A percentile compares a stretch with the other conserved stretches of the same genome.
Conservation (phyloP, 2,888 invertebrate genomes). For the Tromatobia lineatoria region DNA sequence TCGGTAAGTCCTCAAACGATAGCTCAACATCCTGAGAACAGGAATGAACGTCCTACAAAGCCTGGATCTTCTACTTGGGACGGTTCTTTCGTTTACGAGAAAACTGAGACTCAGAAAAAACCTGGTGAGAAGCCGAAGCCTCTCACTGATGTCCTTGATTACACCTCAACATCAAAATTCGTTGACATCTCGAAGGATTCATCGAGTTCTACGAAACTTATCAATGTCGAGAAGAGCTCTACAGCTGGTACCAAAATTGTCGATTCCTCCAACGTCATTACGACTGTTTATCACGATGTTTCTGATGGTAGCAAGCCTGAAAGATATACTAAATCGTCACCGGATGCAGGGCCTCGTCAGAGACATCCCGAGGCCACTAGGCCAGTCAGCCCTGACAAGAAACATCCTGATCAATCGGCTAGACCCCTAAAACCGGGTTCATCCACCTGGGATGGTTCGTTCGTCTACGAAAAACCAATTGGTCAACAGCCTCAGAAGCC, state of each 20-base stretch:
- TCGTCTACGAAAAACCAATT: conserved; percentile 75
- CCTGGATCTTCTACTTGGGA: conserved; percentile 75
- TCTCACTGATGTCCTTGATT: conserved; percentile 51
- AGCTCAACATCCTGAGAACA: conserved; percentile 60
- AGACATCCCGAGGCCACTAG: conserved; percentile 50
- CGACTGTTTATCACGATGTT: conserved; percentile 51
- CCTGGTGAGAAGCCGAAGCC: conserved; percentile 54
- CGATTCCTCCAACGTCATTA: conserved; percentile 63
- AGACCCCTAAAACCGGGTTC: conserved; percentile 77
- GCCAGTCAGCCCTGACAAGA: conserved; percentile 53
- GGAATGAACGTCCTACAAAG: conserved; percentile 67
- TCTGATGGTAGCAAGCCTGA: conserved; percentile 72
- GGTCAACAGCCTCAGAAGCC: conserved; percentile 63
- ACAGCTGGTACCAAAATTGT: conserved; percentile 48
- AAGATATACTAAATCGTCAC: conserved; percentile 69
- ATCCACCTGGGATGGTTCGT: conserved; percentile 79
- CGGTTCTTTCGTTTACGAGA: conserved; percentile 76
- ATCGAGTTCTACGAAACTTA: conserved; percentile 47
- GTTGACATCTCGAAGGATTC: conserved; percentile 43
- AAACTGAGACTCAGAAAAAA: conserved; percentile 64
- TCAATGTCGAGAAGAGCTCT: conserved; percentile 54
- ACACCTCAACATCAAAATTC: neutral
- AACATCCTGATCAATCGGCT: conserved; percentile 59
- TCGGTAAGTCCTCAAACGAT: conserved; percentile 59
- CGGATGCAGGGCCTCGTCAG: conserved; percentile 22